These are phyloP conservation scores for Calameuta filiformis DNA, from an alignment of 2,888 invertebrate species.

Conservation along the genomic window DNA sequence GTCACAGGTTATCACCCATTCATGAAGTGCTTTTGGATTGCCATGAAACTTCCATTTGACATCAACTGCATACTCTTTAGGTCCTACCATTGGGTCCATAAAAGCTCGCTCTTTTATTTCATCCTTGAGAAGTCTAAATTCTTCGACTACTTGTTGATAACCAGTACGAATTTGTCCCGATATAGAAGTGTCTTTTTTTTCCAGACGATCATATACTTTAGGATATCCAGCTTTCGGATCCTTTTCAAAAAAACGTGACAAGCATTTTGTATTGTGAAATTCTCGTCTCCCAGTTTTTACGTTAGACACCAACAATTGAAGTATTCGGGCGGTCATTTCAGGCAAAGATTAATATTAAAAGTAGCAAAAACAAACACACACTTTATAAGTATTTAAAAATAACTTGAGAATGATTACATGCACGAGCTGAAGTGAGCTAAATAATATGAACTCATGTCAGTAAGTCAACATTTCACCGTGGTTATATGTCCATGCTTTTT, in stretches of 20 bases:
- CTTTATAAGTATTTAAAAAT: too few relatives aligned
- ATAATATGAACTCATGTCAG: too few relatives aligned
- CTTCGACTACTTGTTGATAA: slow-evolving; percentile 74
- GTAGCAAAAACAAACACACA: too few relatives aligned
- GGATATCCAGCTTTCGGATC: slow-evolving; percentile 74
- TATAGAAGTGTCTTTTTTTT: slow-evolving; percentile 8
- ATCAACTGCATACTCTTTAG: slow-evolving; percentile 76
- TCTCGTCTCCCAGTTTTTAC: slow-evolving; percentile 18
- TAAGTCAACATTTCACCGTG: too few relatives aligned
- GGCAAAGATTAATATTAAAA: slow-evolving; percentile 10
- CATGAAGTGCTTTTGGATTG: slow-evolving; percentile 71
- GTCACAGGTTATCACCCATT: slow-evolving; percentile 82
- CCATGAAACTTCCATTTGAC: slow-evolving; percentile 78
- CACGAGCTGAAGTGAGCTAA: too few relatives aligned
- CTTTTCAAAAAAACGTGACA: slow-evolving; percentile 69
- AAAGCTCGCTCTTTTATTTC: slow-evolving; percentile 76
- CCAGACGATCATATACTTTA: slow-evolving; percentile 48
- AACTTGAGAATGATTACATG: too few relatives aligned
- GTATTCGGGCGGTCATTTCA: slow-evolving; percentile 15
- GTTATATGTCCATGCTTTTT: too few relatives aligned
- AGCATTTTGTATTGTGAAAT: slow-evolving; percentile 45
- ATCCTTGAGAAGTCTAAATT: slow-evolving; percentile 74
- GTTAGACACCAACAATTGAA: slow-evolving; percentile 11
- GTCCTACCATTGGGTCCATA: slow-evolving; percentile 72
- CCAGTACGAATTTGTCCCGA: slow-evolving; percentile 73